Base-by-base conservation (phyloP, 2,888 invertebrate species). In the Cremastinae sp. region DNA sequence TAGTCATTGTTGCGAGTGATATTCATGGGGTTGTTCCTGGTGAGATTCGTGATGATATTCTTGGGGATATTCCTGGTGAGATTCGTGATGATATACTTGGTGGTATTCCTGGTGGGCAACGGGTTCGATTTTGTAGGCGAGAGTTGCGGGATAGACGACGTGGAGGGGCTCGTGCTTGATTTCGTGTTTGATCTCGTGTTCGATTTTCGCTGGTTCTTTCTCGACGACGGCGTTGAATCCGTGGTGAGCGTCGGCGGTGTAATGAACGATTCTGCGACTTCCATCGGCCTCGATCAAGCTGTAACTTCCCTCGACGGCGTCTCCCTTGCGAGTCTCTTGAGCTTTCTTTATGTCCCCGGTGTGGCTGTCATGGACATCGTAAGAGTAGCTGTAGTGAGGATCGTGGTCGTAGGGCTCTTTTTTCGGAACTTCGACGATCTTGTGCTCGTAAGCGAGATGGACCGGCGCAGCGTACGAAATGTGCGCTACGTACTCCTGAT, bases 351-450 rank as follows among this genome's bases (percentile, higher is more conserved):
- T 58, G 62, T 80, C 80, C 16, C 80, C 80, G 47, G 80, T 80
- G 9, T 64, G 54, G n/a, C 22, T 36, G 20, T 76, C 73, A 36
- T 73, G 64, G 16, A 76, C 79, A 43, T 80, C 79, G 74, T 83
- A 83, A 0, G 80, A 75, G 77, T 79, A 83, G 54, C 72, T 79
- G 80, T 80, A 79, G 61, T 78, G 71, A 2, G 79, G 80, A 16
- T 78, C 56, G 41, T 73, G 16, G 12, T 80, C 74, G 56, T 76
- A 79, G 5, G 28, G 28, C 5, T 28, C 28, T 28, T 28, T 5
- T 28, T 61, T 41, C 2, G 73, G 65, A 3, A 74, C 65, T 38
- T 74, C 65, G 16, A 56, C 66, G 28, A 73, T 14, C 2, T 76
- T 72, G 22, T 68, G 61, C 12, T 65, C 68, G 41, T 75, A 41